Conservation (phyloP, 1,140 invertebrate species). For the Mercenaria mercenaria region DNA sequence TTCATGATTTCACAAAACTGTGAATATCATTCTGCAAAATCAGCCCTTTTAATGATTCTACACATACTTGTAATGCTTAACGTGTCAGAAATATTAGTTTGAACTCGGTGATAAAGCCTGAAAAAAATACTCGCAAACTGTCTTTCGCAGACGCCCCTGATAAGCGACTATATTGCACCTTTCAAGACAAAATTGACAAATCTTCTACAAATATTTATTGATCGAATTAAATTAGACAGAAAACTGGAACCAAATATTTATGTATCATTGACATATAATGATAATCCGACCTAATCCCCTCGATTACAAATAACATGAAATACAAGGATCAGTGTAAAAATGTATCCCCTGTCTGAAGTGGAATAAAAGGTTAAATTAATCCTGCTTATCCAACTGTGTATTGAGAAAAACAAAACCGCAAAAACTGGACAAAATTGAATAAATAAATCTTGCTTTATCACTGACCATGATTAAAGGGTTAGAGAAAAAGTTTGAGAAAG, state of each 20-base stretch:
- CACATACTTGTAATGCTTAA: no score
- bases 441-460: background rate
- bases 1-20: no score
- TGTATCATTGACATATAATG: conserved; percentile 22
- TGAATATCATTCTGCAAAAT: no score
- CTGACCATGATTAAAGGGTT: background rate
- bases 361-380: background rate
- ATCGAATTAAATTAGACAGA: background rate
- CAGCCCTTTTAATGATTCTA: no score
- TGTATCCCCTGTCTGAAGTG: background rate
- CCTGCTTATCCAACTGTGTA: background rate
- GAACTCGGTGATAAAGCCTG: no score
- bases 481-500: no score
- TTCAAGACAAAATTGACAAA: background rate
- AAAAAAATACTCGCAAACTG: no score
- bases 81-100: no score
- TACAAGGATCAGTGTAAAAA: background rate
- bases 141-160: no score
- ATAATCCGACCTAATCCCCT: background rate
- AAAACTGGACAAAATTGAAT: background rate
- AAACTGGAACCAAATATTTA: conserved; percentile 21
- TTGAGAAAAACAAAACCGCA: background rate
- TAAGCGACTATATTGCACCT: background rate
- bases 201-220: conserved; percentile 1
- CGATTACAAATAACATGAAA: background rate